These are phyloP conservation scores for Papilio gigon DNA, from an alignment of 2,888 invertebrate species.

Conservation along the genomic window DNA sequence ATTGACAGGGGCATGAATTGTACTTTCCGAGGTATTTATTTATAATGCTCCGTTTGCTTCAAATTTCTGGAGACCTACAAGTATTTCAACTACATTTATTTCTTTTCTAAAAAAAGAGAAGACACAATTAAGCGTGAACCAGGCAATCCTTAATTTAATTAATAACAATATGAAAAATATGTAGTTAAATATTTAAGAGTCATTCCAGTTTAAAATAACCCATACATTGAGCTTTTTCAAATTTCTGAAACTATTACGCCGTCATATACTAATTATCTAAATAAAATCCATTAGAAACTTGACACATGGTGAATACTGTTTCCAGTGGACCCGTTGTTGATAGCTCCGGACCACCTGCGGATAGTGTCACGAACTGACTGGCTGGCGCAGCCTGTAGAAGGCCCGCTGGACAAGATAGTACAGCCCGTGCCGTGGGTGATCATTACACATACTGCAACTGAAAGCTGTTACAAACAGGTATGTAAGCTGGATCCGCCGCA, in stretches of 20 bases:
- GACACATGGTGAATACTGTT: too few relatives aligned
- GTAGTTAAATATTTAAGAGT: not conserved
- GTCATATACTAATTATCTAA: too few relatives aligned
- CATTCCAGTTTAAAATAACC: not conserved
- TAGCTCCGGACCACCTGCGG: conserved; percentile 73
- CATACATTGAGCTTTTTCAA: too few relatives aligned
- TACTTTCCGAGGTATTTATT: conserved; percentile 35
- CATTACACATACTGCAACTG: conserved; percentile 86
- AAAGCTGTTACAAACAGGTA: conserved; percentile 81
- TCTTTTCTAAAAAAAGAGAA: not conserved
- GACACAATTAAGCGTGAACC: too few relatives aligned
- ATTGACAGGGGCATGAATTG: conserved; percentile 30
- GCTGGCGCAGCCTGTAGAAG: conserved; percentile 84
- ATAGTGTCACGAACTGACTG: conserved; percentile 84
- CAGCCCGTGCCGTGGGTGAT: conserved; percentile 81
- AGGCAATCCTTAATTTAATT: not conserved
- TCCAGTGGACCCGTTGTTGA: conserved; percentile 65
- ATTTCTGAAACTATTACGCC: too few relatives aligned
- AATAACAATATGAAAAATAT: not conserved
- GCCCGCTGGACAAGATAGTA: conserved; percentile 58
- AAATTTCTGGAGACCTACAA: too few relatives aligned
- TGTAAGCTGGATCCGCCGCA: too few relatives aligned
- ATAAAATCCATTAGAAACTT: too few relatives aligned
- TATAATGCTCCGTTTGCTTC: conserved; percentile 7
- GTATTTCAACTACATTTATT: not conserved